Evolutionary conservation across 2,797 vertebrate genomes (phyloP).

Genomic region (Neosalanx taihuensis): DNA sequence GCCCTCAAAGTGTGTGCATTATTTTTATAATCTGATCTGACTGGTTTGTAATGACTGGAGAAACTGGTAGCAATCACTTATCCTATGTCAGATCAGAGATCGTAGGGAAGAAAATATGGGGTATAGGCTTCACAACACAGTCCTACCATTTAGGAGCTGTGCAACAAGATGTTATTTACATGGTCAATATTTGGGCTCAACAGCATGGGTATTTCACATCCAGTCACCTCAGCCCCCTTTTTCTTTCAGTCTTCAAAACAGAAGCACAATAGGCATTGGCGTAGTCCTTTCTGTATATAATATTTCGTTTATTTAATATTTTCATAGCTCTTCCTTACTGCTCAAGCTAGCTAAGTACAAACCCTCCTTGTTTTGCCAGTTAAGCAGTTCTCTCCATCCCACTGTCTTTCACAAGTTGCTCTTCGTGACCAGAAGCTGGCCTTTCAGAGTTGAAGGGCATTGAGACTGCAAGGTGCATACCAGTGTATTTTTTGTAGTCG

Average conservation of each 20-base stretch:
- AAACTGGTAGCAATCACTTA: neutral
- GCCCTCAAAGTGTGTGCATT: neutral
- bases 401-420: slow-evolving; percentile 4
- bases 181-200: no score
- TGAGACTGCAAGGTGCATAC: neutral
- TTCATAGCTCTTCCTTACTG: neutral
- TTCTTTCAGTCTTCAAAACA: neutral
- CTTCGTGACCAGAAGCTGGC: slow-evolving; percentile 2
- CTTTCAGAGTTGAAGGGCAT: neutral
- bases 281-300: slow-evolving; percentile 9
- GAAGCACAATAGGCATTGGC: neutral
- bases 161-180: no score
- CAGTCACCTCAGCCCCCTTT: neutral
- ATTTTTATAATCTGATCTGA: neutral
- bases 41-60: neutral
- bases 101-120: no score
- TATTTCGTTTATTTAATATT: slow-evolving; percentile 20
- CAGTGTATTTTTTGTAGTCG: neutral
- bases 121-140: no score
- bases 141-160: no score
- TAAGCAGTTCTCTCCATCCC: slow-evolving; percentile 23
- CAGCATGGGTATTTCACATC: neutral
- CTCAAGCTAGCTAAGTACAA: slow-evolving; percentile 19
- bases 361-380: slow-evolving; percentile 7
- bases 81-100: no score